Base-by-base conservation (phyloP, 2,888 invertebrate genomes). In the Gari tellinella region DNA sequence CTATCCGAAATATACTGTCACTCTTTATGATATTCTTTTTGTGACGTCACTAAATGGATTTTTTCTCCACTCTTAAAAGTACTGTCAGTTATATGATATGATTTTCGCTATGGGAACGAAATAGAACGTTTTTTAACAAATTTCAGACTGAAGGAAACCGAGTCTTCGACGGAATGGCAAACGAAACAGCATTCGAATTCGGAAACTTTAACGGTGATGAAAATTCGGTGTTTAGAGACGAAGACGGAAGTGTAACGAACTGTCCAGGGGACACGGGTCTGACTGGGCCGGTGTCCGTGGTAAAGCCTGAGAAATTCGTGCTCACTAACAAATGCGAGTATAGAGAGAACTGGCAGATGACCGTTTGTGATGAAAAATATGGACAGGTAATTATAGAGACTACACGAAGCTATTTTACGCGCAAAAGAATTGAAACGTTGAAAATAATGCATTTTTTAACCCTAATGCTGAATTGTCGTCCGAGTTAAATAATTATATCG, bases 331-430 rank as follows among this genome's bases (percentile, higher is more conserved):
- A 19, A 15, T 49, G 56, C 19, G 25, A 17, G 3, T 65, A 65
- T 25, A 56, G 64, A 43, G 19, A 4, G 1, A 65, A 65, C 31
- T 65, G 64, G 64, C 46, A 65, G 37, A 57, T 56, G 56, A 38
- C 25, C 0, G 21, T 26, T 8, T 53, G 63, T 23, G 3, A 19
- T 10, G 63, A 63, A 7, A 10, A 31, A 23, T 65, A 56, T 26
- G 64, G 49, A 4, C 56, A 65, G 51, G 64, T 65, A 31, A 4
- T n/a, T n/a, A n/a, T n/a, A n/a, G n/a, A n/a, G n/a, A n/a, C n/a
- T n/a, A n/a, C n/a, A n/a, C n/a, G n/a, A n/a, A n/a, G n/a, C n/a
- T n/a, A n/a, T n/a, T n/a, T n/a, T n/a, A n/a, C n/a, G n/a, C n/a
- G n/a, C n/a, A n/a, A n/a, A n/a, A n/a, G n/a, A n/a, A n/a, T n/a